Evolutionary conservation across 2,888 invertebrate genomes (phyloP), one percentile per base, ranked within the genome.

Genomic region (Agrochola lychnidis): DNA sequence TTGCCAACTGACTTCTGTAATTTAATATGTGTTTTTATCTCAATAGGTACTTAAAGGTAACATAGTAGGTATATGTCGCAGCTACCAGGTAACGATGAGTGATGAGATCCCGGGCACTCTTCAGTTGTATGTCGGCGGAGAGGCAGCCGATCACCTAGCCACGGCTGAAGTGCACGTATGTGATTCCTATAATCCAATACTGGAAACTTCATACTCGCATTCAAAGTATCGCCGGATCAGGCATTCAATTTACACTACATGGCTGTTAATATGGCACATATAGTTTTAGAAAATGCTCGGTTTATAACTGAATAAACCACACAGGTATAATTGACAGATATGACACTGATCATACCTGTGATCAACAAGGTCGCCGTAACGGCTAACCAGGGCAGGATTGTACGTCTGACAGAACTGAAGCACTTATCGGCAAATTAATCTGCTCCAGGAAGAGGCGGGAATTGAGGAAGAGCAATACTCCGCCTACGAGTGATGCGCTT

Each of bases 381-480:
- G n/a, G n/a, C 16, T 40, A 51, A 71, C 14, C 25, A 48, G 36
- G 14, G 19, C 19, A 69, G 36, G 70, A 25, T 48, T 48, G 2
- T 40, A 70, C 14, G 0, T 14, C 6, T 70, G 42, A 25, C 22
- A 22, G 51, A 40, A 16, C 16, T 12, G 22, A 53, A 16, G 30
- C 53, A 56, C 16, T 71, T 72, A 73, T 57, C 56, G 25, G 12
- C 12, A 59, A 74, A 74, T 59, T 40, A 5, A 59, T 71, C 40
- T 71, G 1, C 12, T 73, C n/a, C 14, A 25, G 45, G 59, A 59
- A 74, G 40, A 73, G 22, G 25, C 48, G 16, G 25, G 22, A 25
- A 73, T 48, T 59, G 22, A 59, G 25, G 10, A 59, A 48, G 22
- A 73, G 48, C 36, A 25, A 48, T 73, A 22, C 48, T 48, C 25